These are phyloP conservation scores for Trematocara stigmaticum DNA, from an alignment of 2,113 vertebrate genomes.

Conservation along the genomic window DNA sequence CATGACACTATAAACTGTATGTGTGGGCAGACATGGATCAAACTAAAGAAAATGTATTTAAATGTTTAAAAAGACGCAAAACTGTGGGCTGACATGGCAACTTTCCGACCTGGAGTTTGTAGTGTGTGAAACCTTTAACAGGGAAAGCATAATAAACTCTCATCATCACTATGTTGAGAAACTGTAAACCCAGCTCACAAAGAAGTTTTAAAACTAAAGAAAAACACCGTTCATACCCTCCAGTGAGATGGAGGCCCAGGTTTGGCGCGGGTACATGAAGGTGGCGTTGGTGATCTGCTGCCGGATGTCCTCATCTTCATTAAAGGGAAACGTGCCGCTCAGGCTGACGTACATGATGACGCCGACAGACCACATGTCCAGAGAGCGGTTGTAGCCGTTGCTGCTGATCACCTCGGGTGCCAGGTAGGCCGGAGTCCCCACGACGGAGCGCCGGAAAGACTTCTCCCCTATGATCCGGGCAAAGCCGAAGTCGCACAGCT, in stretches of 20 bases:
- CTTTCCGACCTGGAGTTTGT: not conserved
- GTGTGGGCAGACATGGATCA: not conserved
- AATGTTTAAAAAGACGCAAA: not conserved
- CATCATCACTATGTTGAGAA: not conserved
- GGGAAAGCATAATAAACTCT: not conserved
- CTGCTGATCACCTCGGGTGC: conserved; percentile 74
- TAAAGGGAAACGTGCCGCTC: conserved; percentile 77
- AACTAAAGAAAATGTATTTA: not conserved
- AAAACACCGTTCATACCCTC: conserved; percentile 35
- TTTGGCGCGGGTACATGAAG: conserved; percentile 74
- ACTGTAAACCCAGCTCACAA: not conserved
- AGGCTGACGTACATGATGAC: conserved; percentile 76
- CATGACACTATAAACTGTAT: not conserved
- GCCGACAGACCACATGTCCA: conserved; percentile 77
- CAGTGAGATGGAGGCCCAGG: conserved; percentile 66
- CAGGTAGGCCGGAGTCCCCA: conserved; percentile 76
- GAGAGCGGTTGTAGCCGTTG: conserved; percentile 72
- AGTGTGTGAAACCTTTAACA: not conserved
- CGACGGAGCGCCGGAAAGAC: conserved; percentile 73
- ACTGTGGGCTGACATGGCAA: not conserved
- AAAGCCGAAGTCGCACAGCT: conserved; percentile 79
- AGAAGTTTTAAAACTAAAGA: not conserved
- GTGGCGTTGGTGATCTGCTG: conserved; percentile 78
- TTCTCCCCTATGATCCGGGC: conserved; percentile 78
- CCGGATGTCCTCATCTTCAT: conserved; percentile 76